Conservation (phyloP, 92 coral and sea anemone species). For the Metridium senile region DNA sequence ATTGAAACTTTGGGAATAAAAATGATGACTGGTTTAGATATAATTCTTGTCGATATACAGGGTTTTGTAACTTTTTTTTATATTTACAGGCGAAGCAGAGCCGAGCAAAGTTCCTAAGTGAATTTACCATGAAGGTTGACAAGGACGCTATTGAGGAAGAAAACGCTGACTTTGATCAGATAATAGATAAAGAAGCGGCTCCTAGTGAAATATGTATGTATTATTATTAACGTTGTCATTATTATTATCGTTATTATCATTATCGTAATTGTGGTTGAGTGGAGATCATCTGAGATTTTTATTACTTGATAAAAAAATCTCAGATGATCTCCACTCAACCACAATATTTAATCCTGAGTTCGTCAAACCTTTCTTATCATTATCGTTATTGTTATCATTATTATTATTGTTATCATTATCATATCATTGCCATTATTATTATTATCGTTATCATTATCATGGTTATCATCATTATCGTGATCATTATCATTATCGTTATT, state of each 20-base stretch:
- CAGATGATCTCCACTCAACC: no score
- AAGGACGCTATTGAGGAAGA: conserved; percentile 80
- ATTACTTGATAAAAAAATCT: no score
- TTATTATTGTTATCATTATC: not conserved
- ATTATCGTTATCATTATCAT: not conserved
- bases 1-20: no score
- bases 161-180: conserved; percentile 59
- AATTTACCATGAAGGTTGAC: conserved; percentile 82
- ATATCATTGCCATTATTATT: not conserved
- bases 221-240: not conserved
- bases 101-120: conserved; percentile 92
- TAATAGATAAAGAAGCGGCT: conserved; percentile 50
- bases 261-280: not conserved
- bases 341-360: no score
- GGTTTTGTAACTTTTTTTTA: no score
- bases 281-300: no score
- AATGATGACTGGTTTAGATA: no score
- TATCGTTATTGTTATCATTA: not conserved
- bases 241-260: not conserved
- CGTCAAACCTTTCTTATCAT: no score
- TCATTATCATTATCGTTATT: not conserved
- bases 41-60: no score
- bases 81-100: conserved; percentile 98
- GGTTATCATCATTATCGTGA: not conserved
- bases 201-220: conserved; percentile 87